These are phyloP conservation scores for Apodemus agrarius DNA, from an alignment of 2,797 vertebrate genomes.

Conservation along the genomic window DNA sequence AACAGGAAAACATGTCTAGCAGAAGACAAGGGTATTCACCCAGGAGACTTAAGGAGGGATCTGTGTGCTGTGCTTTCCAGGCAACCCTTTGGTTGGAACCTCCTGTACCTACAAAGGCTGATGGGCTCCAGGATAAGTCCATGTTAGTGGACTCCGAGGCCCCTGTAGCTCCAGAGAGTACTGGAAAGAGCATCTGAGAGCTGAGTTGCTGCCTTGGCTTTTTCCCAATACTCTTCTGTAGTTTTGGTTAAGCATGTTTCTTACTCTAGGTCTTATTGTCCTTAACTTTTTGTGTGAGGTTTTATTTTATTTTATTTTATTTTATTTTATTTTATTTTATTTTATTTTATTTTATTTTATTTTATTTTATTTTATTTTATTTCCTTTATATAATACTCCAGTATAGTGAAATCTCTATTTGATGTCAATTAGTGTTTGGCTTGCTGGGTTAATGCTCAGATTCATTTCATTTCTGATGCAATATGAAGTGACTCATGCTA, in stretches of 20 bases:
- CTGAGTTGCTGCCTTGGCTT: background rate
- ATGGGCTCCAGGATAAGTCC: background rate
- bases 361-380: background rate
- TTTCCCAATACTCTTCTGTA: background rate
- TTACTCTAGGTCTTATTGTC: background rate
- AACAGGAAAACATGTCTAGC: accelerated
- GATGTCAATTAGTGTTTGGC: background rate
- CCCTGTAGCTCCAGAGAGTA: background rate
- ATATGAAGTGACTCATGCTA: background rate
- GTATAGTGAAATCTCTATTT: background rate
- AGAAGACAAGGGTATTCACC: background rate
- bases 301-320: background rate
- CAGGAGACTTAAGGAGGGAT: background rate
- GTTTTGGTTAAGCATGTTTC: background rate
- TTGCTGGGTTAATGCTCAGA: background rate
- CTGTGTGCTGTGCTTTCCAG: background rate
- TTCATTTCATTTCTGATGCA: constrained; percentile 48
- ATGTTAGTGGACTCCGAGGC: background rate
- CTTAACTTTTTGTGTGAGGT: background rate
- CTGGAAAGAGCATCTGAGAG: background rate
- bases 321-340: background rate
- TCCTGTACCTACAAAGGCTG: background rate
- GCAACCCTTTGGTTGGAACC: background rate
- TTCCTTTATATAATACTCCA: background rate
- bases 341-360: background rate